These are phyloP conservation scores for Microcebus jonahi DNA, from an alignment of 2,113 vertebrate genomes.

Conservation along the genomic window DNA sequence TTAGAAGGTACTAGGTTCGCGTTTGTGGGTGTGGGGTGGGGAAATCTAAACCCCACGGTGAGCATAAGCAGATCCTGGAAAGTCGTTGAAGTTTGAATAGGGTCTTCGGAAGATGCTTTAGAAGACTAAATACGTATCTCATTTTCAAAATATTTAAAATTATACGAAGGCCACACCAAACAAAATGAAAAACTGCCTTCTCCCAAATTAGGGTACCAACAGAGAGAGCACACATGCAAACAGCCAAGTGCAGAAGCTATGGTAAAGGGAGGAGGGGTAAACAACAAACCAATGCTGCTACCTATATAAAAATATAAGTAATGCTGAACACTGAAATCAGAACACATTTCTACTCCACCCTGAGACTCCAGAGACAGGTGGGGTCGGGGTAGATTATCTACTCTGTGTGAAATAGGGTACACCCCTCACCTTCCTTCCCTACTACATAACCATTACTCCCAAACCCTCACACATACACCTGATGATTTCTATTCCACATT, in stretches of 20 bases:
- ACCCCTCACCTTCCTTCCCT: background rate
- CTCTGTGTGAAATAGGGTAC: background rate
- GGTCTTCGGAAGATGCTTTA: background rate
- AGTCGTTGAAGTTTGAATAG: background rate
- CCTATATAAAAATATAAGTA: background rate
- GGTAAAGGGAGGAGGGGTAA: background rate
- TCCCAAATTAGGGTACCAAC: background rate
- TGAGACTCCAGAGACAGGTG: background rate
- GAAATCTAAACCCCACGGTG: background rate
- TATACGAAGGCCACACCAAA: background rate
- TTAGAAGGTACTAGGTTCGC: background rate
- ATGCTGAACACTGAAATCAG: background rate
- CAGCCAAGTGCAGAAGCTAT: background rate
- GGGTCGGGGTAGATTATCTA: background rate
- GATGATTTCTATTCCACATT: background rate
- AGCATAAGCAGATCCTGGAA: background rate
- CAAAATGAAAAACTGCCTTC: slow-evolving; percentile 2
- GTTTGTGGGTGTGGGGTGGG: fast-evolving
- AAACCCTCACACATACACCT: background rate
- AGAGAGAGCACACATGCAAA: background rate
- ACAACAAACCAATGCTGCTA: background rate
- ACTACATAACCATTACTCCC: background rate
- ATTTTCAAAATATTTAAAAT: slow-evolving; percentile 11
- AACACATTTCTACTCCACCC: background rate
- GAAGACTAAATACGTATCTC: background rate